phyloP scores from a whole-genome alignment of 2,113 vertebrate species.

The Centrocercus urophasianus region DNA sequence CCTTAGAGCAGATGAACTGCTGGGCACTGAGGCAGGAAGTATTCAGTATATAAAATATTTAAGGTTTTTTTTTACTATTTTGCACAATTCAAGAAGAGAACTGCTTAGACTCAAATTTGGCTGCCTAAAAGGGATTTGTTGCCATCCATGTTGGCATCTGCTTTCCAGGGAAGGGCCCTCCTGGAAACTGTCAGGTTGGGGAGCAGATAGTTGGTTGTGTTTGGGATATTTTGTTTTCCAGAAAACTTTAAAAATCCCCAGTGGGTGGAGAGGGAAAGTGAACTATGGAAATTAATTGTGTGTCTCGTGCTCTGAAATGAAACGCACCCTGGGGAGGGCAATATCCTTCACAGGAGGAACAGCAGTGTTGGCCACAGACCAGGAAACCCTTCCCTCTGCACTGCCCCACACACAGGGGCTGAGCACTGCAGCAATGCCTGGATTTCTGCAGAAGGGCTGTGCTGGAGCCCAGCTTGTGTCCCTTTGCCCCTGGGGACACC shows the following conservation, averaged over 20 bases:
- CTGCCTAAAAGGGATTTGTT: background rate
- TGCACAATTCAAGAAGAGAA: background rate
- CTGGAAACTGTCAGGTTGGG: background rate
- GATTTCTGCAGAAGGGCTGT: background rate
- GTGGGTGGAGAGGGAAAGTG: slow-evolving; percentile 51
- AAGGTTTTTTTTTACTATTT: background rate
- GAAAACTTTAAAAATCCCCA: background rate
- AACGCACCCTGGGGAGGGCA: slow-evolving; percentile 57
- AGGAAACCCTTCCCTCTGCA: slow-evolving; percentile 4
- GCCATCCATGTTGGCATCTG: background rate
- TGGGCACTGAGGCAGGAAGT: background rate
- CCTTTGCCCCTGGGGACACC: background rate
- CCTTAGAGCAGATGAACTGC: background rate
- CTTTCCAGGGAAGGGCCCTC: background rate
- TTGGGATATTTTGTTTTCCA: background rate
- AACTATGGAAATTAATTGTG: slow-evolving; percentile 6
- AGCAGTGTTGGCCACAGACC: background rate
- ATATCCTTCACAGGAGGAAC: slow-evolving; percentile 48
- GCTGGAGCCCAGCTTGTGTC: background rate
- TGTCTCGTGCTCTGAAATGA: background rate
- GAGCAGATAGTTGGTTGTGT: background rate
- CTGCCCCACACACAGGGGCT: background rate
- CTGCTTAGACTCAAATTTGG: background rate
- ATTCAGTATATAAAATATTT: background rate
- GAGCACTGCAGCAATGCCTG: background rate